phyloP scores from a whole-genome alignment of 2,888 invertebrate genomes.

The Atethmia centrago region DNA sequence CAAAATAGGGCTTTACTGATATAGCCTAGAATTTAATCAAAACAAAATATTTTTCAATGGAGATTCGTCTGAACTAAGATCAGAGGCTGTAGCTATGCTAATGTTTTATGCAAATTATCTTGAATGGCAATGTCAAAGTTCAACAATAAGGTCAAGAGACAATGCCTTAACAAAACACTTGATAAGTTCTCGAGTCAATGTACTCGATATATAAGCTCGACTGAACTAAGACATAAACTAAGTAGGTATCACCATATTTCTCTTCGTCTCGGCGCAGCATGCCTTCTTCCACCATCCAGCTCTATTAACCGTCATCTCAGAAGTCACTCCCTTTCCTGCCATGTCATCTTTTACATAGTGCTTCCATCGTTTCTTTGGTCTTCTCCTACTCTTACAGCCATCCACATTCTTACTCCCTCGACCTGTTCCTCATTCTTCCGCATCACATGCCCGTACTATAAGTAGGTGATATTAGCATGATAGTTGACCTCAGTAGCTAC shows the following conservation, averaged over 20 bases:
- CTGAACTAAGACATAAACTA: not conserved
- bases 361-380: not conserved
- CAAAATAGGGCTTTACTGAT: too few species aligned
- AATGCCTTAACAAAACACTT: slow-evolving; percentile 1
- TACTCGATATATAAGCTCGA: slow-evolving; percentile 6
- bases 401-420: not conserved
- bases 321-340: not conserved
- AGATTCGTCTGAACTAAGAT: not conserved
- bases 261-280: not conserved
- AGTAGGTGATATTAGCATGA: not conserved
- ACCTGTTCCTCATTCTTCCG: not conserved
- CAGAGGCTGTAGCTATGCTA: not conserved
- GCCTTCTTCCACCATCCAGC: not conserved
- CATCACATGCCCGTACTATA: not conserved
- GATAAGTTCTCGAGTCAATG: slow-evolving; percentile 34
- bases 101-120: slow-evolving; percentile 30
- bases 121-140: slow-evolving; percentile 17
- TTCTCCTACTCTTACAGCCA: not conserved
- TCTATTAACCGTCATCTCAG: not conserved
- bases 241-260: not conserved
- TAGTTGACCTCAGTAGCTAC: not conserved
- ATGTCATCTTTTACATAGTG: not conserved
- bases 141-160: not conserved
- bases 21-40: not conserved
- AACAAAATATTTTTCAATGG: not conserved